A percentile compares a stretch with the other conserved stretches of the same genome.
phyloP scores from a whole-genome alignment of 2,113 vertebrate genomes.

The Tichodroma muraria region DNA sequence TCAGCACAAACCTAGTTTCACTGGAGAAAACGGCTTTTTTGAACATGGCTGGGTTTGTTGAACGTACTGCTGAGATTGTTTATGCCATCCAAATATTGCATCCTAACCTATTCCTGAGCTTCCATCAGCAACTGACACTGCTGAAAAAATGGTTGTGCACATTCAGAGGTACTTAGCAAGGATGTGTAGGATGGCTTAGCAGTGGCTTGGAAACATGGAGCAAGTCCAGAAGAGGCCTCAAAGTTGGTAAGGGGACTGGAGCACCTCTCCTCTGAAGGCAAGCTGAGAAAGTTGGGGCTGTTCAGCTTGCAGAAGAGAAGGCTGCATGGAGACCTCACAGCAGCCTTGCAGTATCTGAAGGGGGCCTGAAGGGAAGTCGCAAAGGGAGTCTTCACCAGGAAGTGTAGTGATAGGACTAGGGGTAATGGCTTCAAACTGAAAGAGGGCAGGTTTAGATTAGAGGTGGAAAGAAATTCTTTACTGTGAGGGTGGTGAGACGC shows the following conservation, averaged over 20 bases:
- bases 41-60: not conserved
- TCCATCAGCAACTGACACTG: not conserved
- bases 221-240: not conserved
- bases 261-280: not conserved
- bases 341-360: not conserved
- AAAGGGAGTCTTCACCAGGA: not conserved
- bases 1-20: not conserved
- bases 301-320: not conserved
- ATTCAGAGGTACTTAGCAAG: not conserved
- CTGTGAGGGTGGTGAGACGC: not conserved
- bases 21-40: not conserved
- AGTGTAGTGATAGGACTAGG: not conserved
- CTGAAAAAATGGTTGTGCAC: not conserved
- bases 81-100: not conserved
- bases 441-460: not conserved
- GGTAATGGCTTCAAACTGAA: not conserved
- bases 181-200: not conserved
- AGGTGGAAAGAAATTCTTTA: not conserved
- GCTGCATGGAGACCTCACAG: not conserved
- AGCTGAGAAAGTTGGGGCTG: not conserved
- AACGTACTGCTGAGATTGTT: not conserved
- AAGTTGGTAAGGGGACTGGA: not conserved
- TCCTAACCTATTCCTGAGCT: not conserved
- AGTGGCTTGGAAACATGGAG: not conserved
- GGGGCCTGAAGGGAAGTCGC: rapidly evolving